phyloP scores from a whole-genome alignment of 2,888 invertebrate genomes.

The Cantharis rustica region DNA sequence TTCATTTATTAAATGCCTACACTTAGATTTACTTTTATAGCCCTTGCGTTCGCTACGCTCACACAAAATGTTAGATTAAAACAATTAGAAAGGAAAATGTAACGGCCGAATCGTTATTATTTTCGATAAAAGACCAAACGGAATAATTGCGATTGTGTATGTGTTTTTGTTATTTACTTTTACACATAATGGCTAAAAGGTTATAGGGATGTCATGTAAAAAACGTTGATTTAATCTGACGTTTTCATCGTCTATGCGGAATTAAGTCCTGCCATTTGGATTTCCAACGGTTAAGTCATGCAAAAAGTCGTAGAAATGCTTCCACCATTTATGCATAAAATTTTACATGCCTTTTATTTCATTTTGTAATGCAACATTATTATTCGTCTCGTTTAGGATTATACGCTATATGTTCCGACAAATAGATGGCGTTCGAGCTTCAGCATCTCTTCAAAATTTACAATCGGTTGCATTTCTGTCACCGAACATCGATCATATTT shows the following conservation, averaged over 20 bases:
- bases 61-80: not conserved
- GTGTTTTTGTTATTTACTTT: not conserved
- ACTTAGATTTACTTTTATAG: not conserved
- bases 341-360: not conserved
- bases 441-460: too few species aligned
- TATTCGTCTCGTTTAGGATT: too few species aligned
- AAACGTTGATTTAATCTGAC: constrained; percentile 16
- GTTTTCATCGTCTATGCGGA: constrained; percentile 10
- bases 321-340: not conserved
- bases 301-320: not conserved
- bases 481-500: too few species aligned
- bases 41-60: not conserved
- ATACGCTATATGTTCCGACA: too few species aligned
- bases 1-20: not conserved
- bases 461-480: too few species aligned
- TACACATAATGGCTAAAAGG: not conserved
- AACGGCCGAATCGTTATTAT: not conserved
- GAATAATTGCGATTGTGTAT: not conserved
- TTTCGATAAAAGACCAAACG: not conserved
- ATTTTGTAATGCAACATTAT: not conserved
- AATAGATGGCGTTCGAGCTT: too few species aligned
- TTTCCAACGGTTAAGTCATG: constrained; percentile 7
- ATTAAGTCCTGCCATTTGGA: constrained; percentile 5
- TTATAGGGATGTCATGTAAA: constrained; percentile 4
- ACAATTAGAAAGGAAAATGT: not conserved